A percentile compares a stretch with the other conserved stretches of the same genome.
These are phyloP conservation scores for Eurosta solidaginis DNA, from an alignment of 1,140 invertebrate genomes.

Conservation along the genomic window DNA sequence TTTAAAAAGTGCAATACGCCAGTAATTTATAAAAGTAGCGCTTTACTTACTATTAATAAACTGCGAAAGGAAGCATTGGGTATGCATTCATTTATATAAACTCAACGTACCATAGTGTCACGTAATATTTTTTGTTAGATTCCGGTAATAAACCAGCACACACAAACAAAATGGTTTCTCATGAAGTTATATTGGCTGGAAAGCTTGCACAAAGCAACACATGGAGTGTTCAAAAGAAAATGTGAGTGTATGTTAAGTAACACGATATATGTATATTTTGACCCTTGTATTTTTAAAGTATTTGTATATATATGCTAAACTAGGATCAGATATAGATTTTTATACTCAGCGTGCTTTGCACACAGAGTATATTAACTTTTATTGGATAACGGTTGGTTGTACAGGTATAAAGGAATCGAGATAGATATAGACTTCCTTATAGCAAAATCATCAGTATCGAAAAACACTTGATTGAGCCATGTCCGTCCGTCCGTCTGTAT, in stretches of 20 bases:
- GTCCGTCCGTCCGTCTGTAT: too few relatives aligned
- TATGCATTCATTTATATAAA: slow-evolving; percentile 37
- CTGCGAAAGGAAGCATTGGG: slow-evolving; percentile 70
- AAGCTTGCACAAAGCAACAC: slow-evolving; percentile 66
- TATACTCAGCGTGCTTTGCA: too few relatives aligned
- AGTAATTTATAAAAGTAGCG: slow-evolving; percentile 83
- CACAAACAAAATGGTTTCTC: slow-evolving; percentile 63
- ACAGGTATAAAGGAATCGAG: too few relatives aligned
- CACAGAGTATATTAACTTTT: too few relatives aligned
- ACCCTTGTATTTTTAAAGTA: too few relatives aligned
- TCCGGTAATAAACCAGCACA: slow-evolving; percentile 50
- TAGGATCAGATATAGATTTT: too few relatives aligned
- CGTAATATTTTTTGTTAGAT: slow-evolving; percentile 36
- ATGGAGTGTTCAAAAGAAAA: slow-evolving; percentile 70
- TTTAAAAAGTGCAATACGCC: slow-evolving; percentile 79
- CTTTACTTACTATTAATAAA: slow-evolving; percentile 77
- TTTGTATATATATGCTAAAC: too few relatives aligned
- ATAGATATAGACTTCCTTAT: too few relatives aligned
- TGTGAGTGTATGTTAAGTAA: slow-evolving; percentile 39
- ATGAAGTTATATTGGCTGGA: slow-evolving; percentile 70
- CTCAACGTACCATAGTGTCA: slow-evolving; percentile 42
- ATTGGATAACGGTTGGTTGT: too few relatives aligned
- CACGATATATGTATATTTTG: not conserved
- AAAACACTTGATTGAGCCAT: too few relatives aligned
- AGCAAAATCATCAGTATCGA: too few relatives aligned